Evolutionary conservation across 2,797 vertebrate species (phyloP), one percentile per base, ranked within the genome.

Genomic region (Enteromius fasciolatus): DNA sequence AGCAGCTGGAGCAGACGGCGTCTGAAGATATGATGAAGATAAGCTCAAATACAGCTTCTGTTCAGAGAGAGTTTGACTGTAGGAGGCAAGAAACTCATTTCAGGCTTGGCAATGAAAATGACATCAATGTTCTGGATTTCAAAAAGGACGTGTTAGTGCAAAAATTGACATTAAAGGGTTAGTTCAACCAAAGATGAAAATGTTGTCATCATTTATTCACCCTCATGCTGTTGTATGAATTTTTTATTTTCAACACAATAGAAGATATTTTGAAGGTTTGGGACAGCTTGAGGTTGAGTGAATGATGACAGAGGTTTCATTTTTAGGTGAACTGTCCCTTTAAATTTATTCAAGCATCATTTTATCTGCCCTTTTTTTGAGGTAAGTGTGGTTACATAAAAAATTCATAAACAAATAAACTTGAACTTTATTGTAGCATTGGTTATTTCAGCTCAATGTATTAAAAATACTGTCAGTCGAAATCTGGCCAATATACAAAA

Each of bases 391-490:
- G 8, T 59, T 75, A 75, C 12, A 75, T 25, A 7, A 36, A 39
- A 61, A 17, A 50, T 57, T 17, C 59, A 12, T 31, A 23, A 57
- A 31, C 23, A 44, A 79, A 78, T 74, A n/a, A 20, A 68, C 5
- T 48, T 4, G 12, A 80, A 31, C 9, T 39, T 14, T 14, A n/a
- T 1, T 59, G 79, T 48, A 28, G 33, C 33, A 31, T 41, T 63
- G 54, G 8, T 77, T 59, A 80, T 44, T 70, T 7, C 57, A 50
- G 3, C 20, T 80, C 11, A 20, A 52, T 46, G 67, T 72, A 41
- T 76, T 72, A 76, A 61, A 84, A 4, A 0, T 14, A 48, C n/a
- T 57, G 54, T 23, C 3, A 50, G 46, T 64, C 46, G 28, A 74
- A 7, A 48, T 33, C 39, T 61, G 54, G 57, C 23, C 18, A 63